Percentiles rank a stretch among this genome's conserved stretches.
These are phyloP conservation scores for Apeira syringaria DNA, from an alignment of 2,888 invertebrate genomes.

Conservation along the genomic window DNA sequence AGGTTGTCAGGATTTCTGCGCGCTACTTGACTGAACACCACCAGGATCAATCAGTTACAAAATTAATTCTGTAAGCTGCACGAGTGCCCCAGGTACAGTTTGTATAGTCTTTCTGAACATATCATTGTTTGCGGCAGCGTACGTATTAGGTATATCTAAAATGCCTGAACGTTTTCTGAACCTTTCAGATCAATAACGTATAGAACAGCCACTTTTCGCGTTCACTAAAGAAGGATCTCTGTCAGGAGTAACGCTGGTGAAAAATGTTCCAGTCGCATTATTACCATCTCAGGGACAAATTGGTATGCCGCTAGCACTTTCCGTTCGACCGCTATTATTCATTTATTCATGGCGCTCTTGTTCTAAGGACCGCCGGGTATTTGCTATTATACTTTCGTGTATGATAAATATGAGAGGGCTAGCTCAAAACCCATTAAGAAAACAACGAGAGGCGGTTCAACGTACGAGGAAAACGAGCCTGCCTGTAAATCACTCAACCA, in stretches of 20 bases:
- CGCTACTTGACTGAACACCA: too few species aligned
- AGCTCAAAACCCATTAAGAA: constrained; percentile 30
- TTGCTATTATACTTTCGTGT: constrained; percentile 47
- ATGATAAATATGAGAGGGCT: constrained; percentile 31
- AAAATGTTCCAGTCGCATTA: constrained; percentile 72
- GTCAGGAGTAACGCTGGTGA: constrained; percentile 57
- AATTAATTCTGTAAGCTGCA: too few species aligned
- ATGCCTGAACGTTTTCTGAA: neutral
- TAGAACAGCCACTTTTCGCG: constrained; percentile 31
- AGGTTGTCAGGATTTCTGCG: too few species aligned
- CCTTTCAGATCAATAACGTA: constrained; percentile 7
- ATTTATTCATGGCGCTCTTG: constrained; percentile 75
- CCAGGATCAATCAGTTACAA: too few species aligned
- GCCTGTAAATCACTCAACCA: constrained; percentile 21
- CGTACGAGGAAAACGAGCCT: constrained; percentile 19
- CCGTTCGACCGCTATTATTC: constrained; percentile 72
- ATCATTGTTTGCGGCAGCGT: too few species aligned
- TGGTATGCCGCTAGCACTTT: constrained; percentile 72
- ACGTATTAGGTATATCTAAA: too few species aligned
- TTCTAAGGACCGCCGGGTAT: constrained; percentile 54
- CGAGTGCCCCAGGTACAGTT: too few species aligned
- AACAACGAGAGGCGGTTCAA: constrained; percentile 28
- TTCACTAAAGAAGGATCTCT: constrained; percentile 59
- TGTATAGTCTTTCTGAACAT: too few species aligned
- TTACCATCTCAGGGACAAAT: constrained; percentile 73